A percentile compares a stretch with the other conserved stretches of the same genome.
Conservation (phyloP, 2,113 vertebrate genomes). For the Phocoena phocoena region DNA sequence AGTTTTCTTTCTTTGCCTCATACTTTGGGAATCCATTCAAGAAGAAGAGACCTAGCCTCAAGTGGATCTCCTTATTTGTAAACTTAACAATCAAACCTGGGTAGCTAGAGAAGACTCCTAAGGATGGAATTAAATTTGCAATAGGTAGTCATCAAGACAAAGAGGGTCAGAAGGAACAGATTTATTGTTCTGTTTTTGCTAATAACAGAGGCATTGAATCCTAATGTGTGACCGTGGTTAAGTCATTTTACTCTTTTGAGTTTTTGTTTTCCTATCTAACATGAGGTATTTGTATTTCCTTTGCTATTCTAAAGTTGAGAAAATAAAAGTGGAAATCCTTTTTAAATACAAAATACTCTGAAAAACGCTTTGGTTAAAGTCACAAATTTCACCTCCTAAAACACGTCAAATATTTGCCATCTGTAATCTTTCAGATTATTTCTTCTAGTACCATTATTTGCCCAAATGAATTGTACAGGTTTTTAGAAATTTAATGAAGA, state of each 20-base stretch:
- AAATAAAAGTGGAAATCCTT: neutral
- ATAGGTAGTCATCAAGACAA: neutral
- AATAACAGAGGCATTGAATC: neutral
- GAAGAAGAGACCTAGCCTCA: neutral
- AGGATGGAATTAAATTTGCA: neutral
- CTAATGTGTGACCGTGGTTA: neutral
- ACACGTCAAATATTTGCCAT: neutral
- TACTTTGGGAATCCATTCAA: slow-evolving; percentile 2
- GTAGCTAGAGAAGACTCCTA: neutral
- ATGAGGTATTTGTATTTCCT: neutral
- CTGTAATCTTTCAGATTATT: slow-evolving; percentile 4
- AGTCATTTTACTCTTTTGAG: neutral
- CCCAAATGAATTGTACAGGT: neutral
- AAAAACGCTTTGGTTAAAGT: neutral
- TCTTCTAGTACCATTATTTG: neutral
- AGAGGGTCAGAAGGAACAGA: neutral
- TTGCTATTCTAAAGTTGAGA: slow-evolving; percentile 6
- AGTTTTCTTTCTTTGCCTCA: neutral
- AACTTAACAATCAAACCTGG: neutral
- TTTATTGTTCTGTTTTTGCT: neutral
- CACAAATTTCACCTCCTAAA: neutral
- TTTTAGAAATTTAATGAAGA: slow-evolving; percentile 53
- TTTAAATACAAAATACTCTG: neutral
- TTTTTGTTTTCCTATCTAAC: neutral
- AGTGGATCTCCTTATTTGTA: neutral